Percentiles rank a stretch among this genome's conserved stretches.
phyloP scores from a whole-genome alignment of 2,113 vertebrate species.

The Erythrocebus patas region DNA sequence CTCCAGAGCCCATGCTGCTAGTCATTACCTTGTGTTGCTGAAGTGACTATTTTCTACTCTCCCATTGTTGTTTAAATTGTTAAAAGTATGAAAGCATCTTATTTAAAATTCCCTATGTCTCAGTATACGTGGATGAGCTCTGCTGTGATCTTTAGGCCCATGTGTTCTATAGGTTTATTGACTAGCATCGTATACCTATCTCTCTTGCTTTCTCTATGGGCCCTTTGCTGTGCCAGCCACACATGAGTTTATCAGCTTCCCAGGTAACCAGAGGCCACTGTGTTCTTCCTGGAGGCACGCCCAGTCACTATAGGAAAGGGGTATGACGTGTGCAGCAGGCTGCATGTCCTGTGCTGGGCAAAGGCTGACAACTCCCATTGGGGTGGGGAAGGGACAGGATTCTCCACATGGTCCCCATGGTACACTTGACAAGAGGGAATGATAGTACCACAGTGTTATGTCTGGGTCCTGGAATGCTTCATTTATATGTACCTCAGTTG shows the following conservation, averaged over 20 bases:
- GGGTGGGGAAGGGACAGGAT: not conserved
- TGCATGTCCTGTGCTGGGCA: not conserved
- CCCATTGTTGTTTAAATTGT: not conserved
- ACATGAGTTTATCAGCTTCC: conserved; percentile 17
- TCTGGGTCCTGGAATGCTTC: not conserved
- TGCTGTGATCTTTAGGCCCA: not conserved
- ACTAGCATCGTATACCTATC: not conserved
- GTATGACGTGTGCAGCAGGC: not conserved
- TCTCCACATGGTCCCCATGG: not conserved
- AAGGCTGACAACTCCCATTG: not conserved
- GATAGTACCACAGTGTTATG: not conserved
- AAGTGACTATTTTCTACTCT: not conserved
- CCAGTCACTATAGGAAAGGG: conserved; percentile 12
- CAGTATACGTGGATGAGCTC: not conserved
- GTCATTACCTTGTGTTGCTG: not conserved
- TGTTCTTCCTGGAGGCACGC: not conserved
- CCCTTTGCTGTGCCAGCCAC: not conserved
- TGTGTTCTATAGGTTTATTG: not conserved
- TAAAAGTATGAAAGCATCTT: not conserved
- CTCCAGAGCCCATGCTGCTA: not conserved
- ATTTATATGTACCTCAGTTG: not conserved
- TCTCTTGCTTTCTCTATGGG: not conserved
- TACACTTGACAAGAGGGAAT: not conserved
- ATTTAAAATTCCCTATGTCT: not conserved
- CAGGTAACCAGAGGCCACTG: conserved; percentile 2